These are phyloP conservation scores for Leptestheria dahalacensis DNA, from an alignment of 1,140 invertebrate genomes.

Conservation along the genomic window DNA sequence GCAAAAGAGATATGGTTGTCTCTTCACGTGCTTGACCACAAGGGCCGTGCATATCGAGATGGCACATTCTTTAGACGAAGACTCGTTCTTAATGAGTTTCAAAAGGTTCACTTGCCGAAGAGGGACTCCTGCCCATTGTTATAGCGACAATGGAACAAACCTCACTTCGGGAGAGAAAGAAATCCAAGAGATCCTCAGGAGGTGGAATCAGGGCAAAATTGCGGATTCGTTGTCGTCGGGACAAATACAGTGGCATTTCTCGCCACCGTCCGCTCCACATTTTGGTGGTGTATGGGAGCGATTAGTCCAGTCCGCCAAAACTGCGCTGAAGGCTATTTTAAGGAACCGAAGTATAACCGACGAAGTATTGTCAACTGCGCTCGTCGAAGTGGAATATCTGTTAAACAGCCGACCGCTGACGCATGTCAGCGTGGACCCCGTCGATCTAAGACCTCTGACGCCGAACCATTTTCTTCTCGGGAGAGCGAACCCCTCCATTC, in stretches of 20 bases:
- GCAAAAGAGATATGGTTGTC: constrained; percentile 21
- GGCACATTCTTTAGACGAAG: constrained; percentile 17
- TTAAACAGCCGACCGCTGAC: constrained; percentile 20
- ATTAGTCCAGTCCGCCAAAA: constrained; percentile 14
- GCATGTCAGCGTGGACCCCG: constrained; percentile 8
- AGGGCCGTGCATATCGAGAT: constrained; percentile 25
- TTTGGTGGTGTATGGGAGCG: constrained; percentile 22
- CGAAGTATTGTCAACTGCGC: constrained; percentile 15
- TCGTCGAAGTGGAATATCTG: constrained; percentile 19
- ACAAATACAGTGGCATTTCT: constrained; percentile 21
- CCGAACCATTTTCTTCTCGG: constrained; percentile 18
- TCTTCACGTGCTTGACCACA: constrained; percentile 22
- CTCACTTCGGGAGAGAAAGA: constrained; percentile 21
- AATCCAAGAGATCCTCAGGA: constrained; percentile 3
- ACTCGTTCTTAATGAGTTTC: constrained; percentile 20
- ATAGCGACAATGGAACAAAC: constrained; percentile 25
- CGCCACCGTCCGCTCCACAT: constrained; percentile 17
- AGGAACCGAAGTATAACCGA: background rate
- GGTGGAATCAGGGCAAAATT: background rate
- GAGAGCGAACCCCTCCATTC: background rate
- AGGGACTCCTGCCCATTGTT: constrained; percentile 19
- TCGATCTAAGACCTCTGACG: constrained; percentile 14
- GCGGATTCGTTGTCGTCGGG: constrained; percentile 1
- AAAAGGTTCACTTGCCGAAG: constrained; percentile 21
- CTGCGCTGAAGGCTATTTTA: constrained; percentile 16